Base-by-base conservation (phyloP, 2,888 invertebrate species). In the Thera obeliscata region DNA sequence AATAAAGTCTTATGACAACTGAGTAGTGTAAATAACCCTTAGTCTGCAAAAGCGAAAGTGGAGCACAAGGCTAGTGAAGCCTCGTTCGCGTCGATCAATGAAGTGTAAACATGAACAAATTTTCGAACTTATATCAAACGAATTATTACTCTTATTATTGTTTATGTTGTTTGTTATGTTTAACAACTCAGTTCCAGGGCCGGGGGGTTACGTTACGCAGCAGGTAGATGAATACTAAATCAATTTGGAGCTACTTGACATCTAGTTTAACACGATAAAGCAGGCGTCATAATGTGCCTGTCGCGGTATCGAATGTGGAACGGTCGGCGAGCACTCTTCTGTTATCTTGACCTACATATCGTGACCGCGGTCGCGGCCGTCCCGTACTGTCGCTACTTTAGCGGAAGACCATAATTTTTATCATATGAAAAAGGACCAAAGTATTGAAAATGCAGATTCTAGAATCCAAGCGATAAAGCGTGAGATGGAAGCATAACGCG, bases 331-430 rank as follows among this genome's bases (percentile, higher is more conserved):
- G 77, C 76, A 77, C 86, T 86, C 86, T 85, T 84, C 83, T 81
- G 84, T 87, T 87, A 86, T 88, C 89, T 89, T 89, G 90, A 90
- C 90, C 90, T 82, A 89, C 87, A 86, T 90, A 82, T 77, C 74
- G 82, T 83, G 87, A 85, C 87, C 88, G 87, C 86, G 83, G 84
- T 79, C 80, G 82, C 82, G 84, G 83, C 81, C 85, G 79, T 73
- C 76, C 78, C 72, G 66, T 66, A 72, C 70, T 63, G 60, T 57
- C 76, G 71, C 72, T 65, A 74, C 78, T 80, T 76, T 81, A 84
- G 81, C 85, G 84, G 84, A 84, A 87, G 80, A 84, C 83, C 83
- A 83, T 84, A 84, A 86, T 86, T 85, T 80, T 78, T 72, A 75
- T 77, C 76, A 78, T 79, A 73, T 70, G n/a, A 6, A 11, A 35